Evolutionary conservation across 1,140 invertebrate genomes (phyloP).

Genomic region (Bombus breviceps): DNA sequence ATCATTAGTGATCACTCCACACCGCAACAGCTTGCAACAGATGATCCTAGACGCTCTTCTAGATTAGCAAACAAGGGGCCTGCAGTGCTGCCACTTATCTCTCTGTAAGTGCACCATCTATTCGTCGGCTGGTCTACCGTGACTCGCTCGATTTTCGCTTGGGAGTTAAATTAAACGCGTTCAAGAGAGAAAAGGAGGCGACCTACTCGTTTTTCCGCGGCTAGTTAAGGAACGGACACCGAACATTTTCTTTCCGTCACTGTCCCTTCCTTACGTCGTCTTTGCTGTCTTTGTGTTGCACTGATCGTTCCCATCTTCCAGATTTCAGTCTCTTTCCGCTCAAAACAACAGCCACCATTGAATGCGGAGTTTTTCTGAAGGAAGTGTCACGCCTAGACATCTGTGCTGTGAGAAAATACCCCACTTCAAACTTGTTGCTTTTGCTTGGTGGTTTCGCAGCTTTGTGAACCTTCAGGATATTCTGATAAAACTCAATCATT

Average conservation of each 20-base stretch:
- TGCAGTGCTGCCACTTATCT: conserved; percentile 71
- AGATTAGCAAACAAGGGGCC: conserved; percentile 75
- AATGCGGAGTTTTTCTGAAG: neutral
- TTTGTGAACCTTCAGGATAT: neutral
- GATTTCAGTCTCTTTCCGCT: neutral
- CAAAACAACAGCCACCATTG: neutral
- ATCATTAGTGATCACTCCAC: conserved; percentile 76
- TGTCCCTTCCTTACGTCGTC: neutral
- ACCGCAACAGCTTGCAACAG: conserved; percentile 73
- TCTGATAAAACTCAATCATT: too few relatives aligned
- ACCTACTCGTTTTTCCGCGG: conserved; percentile 52
- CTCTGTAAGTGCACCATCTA: conserved; percentile 71
- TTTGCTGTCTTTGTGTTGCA: neutral
- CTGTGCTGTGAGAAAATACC: neutral
- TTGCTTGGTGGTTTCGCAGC: neutral
- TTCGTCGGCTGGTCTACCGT: conserved; percentile 63
- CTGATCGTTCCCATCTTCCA: neutral
- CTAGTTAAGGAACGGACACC: conserved; percentile 55
- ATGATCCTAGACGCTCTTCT: conserved; percentile 73
- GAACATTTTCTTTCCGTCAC: conserved; percentile 53
- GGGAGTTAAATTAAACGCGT: conserved; percentile 63
- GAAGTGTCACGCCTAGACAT: neutral
- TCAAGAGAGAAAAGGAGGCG: conserved; percentile 50
- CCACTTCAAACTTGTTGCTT: neutral
- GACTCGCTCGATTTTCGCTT: conserved; percentile 64